phyloP scores from a whole-genome alignment of 2,888 invertebrate species.

The Furcula furcula region DNA sequence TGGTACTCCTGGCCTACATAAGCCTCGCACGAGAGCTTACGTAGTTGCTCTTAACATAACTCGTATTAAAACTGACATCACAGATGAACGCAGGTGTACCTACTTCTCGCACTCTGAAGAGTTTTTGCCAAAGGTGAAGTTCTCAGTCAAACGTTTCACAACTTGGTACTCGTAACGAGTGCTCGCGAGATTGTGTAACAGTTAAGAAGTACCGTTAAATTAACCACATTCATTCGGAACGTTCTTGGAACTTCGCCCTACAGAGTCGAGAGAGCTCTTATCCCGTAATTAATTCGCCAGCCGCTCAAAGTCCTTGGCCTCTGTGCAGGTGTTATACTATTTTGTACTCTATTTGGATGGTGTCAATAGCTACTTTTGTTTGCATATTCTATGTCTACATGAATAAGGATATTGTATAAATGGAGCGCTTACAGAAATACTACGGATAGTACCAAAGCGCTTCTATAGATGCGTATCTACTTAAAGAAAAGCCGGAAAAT shows the following conservation, averaged over 20 bases:
- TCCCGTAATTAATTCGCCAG: slow-evolving; percentile 44
- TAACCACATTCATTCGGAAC: slow-evolving; percentile 65
- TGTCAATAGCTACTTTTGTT: slow-evolving; percentile 10
- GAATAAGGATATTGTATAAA: slow-evolving; percentile 12
- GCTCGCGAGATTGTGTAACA: slow-evolving; percentile 53
- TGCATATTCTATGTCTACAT: slow-evolving; percentile 6
- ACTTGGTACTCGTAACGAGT: slow-evolving; percentile 41
- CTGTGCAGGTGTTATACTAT: background rate
- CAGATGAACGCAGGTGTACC: slow-evolving; percentile 11
- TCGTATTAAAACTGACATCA: slow-evolving; percentile 34
- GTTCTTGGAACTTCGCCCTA: slow-evolving; percentile 55
- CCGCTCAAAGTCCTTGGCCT: slow-evolving; percentile 12
- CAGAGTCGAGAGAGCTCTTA: slow-evolving; percentile 48
- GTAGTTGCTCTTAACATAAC: slow-evolving; percentile 35
- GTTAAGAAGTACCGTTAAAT: slow-evolving; percentile 58
- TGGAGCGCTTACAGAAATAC: slow-evolving; percentile 12
- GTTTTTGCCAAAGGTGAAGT: slow-evolving; percentile 20
- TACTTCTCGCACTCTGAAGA: slow-evolving; percentile 12
- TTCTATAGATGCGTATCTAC: too few species aligned
- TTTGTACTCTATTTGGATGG: slow-evolving; percentile 10
- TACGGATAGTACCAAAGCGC: too few species aligned
- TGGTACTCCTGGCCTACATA: slow-evolving; percentile 77
- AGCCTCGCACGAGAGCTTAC: slow-evolving; percentile 26
- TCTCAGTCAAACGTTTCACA: slow-evolving; percentile 25
- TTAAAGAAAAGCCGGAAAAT: too few species aligned